Evolutionary conservation across 2,888 invertebrate species (phyloP), one percentile per base, ranked within the genome.

Genomic region (Drosophila emarginata): DNA sequence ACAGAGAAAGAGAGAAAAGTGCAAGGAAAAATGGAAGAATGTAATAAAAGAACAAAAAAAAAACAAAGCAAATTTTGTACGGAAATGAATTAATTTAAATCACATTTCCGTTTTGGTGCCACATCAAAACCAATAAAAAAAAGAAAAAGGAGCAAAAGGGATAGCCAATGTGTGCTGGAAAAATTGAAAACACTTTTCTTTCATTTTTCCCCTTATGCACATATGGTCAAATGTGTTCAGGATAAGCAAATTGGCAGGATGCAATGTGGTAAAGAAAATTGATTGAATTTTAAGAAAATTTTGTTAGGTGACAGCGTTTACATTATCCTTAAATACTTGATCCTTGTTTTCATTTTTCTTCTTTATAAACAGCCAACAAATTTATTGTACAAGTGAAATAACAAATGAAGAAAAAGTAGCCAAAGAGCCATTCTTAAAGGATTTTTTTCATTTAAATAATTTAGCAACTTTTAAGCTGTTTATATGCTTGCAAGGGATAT

Each of bases 81-180:
- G 87, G 84, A 83, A 88, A 88, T 88, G 81, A 78, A 87, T 85
- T 87, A 87, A 88, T 89, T 85, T 87, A 88, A 88, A 89, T 85
- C 84, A 81, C 82, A 84, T 89, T 88, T 89, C 87, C 83, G 76
- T 65, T 85, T 82, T 72, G 75, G 66, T 70, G 73, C 80, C 77
- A 75, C 78, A 76, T 76, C 71, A 72, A 77, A 78, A 74, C 45
- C 52, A 65, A 60, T 62, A 53, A 12, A 36, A 36, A 36, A 12
- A 36, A 36, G 7, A 40, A 5, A 39, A 40, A 14, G 6, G 26
- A 26, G 14, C 40, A 14, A 40, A 14, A 40, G 40, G 6, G 14
- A 52, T 9, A 52, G 52, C 45, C 45, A 45, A 45, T 45, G 45
- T 45, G 45, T 21, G 21, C 21, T 21, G 21, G 18, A 45, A 45